These are phyloP conservation scores for Cynocephalus volans DNA, from an alignment of 2,113 vertebrate genomes.

Conservation along the genomic window DNA sequence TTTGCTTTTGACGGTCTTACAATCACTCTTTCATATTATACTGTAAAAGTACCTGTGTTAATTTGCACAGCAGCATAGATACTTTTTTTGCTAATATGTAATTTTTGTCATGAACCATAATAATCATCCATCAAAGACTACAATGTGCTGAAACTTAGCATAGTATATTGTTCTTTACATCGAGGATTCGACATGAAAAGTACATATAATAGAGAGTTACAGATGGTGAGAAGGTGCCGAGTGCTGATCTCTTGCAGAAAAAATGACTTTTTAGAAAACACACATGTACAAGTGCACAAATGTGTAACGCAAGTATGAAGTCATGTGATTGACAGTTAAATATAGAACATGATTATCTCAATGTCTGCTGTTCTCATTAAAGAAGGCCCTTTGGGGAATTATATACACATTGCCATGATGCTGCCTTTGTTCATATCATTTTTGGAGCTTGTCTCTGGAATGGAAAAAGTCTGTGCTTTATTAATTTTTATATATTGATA, in stretches of 20 bases:
- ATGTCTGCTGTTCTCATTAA: background rate
- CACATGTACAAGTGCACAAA: background rate
- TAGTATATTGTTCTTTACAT: conserved; percentile 15
- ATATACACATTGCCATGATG: rapidly evolving
- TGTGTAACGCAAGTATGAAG: background rate
- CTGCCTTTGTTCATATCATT: background rate
- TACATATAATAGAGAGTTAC: background rate
- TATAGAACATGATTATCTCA: background rate
- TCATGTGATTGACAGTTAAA: background rate
- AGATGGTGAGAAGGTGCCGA: background rate
- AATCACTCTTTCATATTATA: conserved; percentile 64
- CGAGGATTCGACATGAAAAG: conserved; percentile 58
- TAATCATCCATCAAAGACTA: conserved; percentile 41
- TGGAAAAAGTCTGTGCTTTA: background rate
- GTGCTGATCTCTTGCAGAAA: background rate
- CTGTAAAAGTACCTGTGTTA: conserved; percentile 23
- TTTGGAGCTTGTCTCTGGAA: background rate
- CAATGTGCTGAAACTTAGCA: background rate
- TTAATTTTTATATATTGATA: background rate
- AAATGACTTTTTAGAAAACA: background rate
- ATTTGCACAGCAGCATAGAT: conserved; percentile 28
- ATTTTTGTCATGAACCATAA: conserved; percentile 58
- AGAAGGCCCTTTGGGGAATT: background rate
- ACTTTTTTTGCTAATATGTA: conserved; percentile 35
- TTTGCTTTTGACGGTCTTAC: conserved; percentile 61